Conservation (phyloP, 2,797 vertebrate species). For the Buphagus erythrorhynchus region DNA sequence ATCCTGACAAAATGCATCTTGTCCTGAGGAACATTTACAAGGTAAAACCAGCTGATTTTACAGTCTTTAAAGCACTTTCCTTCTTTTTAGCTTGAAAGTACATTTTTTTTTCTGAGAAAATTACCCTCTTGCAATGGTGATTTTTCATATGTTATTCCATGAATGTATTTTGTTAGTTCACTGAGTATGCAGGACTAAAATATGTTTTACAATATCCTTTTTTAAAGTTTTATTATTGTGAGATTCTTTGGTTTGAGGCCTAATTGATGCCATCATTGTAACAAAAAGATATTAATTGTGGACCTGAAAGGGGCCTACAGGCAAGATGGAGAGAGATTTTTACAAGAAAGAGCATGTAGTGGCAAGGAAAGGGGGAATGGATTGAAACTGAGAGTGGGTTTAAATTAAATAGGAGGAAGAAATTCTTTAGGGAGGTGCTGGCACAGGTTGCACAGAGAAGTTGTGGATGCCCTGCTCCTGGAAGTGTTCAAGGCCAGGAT, state of each 20-base stretch:
- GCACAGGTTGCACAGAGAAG: neutral
- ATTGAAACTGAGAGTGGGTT: neutral
- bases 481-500: neutral
- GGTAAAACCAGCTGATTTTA: constrained; percentile 74
- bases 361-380: neutral
- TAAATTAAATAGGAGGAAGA: neutral
- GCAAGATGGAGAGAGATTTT: neutral
- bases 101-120: neutral
- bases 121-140: neutral
- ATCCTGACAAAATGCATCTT: constrained; percentile 93
- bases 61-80: neutral
- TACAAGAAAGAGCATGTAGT: neutral
- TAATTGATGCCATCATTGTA: neutral
- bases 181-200: neutral
- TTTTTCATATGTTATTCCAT: neutral
- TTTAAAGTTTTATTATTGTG: no score
- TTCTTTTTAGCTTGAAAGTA: neutral
- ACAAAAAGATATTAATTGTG: neutral
- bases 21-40: constrained; percentile 87
- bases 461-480: neutral
- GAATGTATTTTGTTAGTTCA: neutral
- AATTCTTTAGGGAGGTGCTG: neutral
- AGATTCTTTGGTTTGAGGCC: neutral
- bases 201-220: neutral
- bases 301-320: neutral